Evolutionary conservation across 2,797 vertebrate species (phyloP), one percentile per base, ranked within the genome.

Genomic region (Mus spretus): DNA sequence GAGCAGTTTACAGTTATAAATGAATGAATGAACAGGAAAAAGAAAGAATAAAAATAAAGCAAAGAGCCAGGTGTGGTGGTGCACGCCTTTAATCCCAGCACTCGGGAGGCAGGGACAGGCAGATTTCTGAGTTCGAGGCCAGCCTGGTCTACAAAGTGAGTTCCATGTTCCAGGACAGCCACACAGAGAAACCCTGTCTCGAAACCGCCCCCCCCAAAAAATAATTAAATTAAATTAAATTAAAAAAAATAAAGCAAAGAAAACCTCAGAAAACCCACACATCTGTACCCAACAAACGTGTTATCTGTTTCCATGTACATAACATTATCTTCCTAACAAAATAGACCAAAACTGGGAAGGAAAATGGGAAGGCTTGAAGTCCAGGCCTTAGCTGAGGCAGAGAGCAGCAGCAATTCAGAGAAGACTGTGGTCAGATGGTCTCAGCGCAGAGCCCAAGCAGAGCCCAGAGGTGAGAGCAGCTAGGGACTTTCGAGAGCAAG

Each of bases 1-100:
- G 83, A 79, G 19, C 26, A 74, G n/a, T 40, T 34, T 57, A 67
- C 44, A 83, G 53, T 75, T 91, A 37, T 37, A n/a, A n/a, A 65
- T 70, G 34, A 28, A 63, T 93, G 65, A n/a, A 53, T 61, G 86
- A 24, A 95, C 82, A 78, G 74, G 37, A 53, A 93, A 83, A 83
- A 22, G 53, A 96, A 95, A 74, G 13, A 89, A 80, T 53, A 84
- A 80, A 90, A 83, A 89, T 22, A 85, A 47, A 83, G 1, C 0
- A 3, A 75, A 67, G 95, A 89, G 44, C 44, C 44, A 44, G 44
- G 44, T 44, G 44, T 44, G 44, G 5, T 44, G 44, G 44, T 44
- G 44, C 44, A 44, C 44, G 3, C 44, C 44, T 44, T 44, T 44
- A 44, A 44, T 44, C 44, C 44, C 44, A 44, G 44, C 44, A 44